Conservation (phyloP, 2,797 vertebrate species). For the Botia kubotai region DNA sequence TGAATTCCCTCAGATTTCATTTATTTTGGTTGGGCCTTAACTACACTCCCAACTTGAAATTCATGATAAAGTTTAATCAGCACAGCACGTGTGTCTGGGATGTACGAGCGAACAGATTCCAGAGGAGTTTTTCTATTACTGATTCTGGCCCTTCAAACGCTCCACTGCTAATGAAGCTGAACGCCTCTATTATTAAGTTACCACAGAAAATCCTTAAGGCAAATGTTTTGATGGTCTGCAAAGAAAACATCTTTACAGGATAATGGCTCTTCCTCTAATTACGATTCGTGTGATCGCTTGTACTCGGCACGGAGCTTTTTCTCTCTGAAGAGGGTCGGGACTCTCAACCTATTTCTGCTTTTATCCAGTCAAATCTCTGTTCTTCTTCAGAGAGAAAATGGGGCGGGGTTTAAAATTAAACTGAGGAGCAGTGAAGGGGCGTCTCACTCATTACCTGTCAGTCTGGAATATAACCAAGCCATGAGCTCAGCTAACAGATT, state of each 20-base stretch:
- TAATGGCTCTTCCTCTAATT: constrained; percentile 82
- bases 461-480: neutral
- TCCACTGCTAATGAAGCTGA: constrained; percentile 81
- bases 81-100: constrained; percentile 35
- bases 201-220: constrained; percentile 75
- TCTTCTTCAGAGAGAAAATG: constrained; percentile 40
- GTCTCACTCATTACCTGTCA: constrained; percentile 20
- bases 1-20: constrained; percentile 76
- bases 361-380: constrained; percentile 50
- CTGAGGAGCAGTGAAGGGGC: constrained; percentile 17
- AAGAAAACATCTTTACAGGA: constrained; percentile 86
- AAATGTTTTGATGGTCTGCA: constrained; percentile 76
- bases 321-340: constrained; percentile 56
- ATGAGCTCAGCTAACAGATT: neutral
- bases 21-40: constrained; percentile 69
- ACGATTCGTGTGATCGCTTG: constrained; percentile 70
- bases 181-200: constrained; percentile 87
- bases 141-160: constrained; percentile 77
- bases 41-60: constrained; percentile 63
- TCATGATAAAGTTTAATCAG: constrained; percentile 69
- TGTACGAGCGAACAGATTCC: constrained; percentile 58
- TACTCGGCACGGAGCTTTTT: constrained; percentile 44
- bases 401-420: neutral
- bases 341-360: constrained; percentile 30
- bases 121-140: constrained; percentile 68